These are phyloP conservation scores for Laticauda laticaudata DNA, from an alignment of 2,113 vertebrate genomes.

Conservation along the genomic window DNA sequence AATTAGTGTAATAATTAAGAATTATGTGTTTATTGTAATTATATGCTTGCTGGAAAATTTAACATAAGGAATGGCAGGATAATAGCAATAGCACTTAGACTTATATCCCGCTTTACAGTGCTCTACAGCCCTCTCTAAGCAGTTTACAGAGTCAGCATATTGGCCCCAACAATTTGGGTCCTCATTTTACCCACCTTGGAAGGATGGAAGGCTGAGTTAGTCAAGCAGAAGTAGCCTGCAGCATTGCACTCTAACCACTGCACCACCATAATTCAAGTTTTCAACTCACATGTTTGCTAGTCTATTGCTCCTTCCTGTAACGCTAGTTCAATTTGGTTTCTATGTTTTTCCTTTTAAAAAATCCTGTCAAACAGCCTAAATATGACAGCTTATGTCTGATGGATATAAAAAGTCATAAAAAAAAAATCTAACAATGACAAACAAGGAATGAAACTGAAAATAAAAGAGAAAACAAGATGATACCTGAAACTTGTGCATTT, in stretches of 20 bases:
- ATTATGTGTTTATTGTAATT: neutral
- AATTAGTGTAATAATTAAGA: conserved; percentile 10
- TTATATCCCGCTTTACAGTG: no score
- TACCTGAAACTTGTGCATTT: neutral
- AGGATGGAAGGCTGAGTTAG: no score
- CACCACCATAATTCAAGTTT: neutral
- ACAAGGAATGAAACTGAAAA: neutral
- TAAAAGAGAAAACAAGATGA: neutral
- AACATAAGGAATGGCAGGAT: neutral
- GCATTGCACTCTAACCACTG: no score
- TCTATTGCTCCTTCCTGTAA: neutral
- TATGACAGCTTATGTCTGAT: neutral
- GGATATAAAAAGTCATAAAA: neutral
- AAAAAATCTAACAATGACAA: neutral
- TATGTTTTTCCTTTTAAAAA: neutral
- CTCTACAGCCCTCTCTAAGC: no score
- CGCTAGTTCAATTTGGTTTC: neutral
- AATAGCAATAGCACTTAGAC: no score
- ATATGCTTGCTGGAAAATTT: neutral
- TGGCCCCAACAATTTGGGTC: no score
- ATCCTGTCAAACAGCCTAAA: neutral
- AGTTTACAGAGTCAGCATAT: no score
- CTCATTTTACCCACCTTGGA: no score
- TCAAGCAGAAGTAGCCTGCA: no score
- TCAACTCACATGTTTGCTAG: neutral